A percentile compares a stretch with the other conserved stretches of the same genome.
Conservation (phyloP, 2,113 vertebrate species). For the Struthidea cinerea region DNA sequence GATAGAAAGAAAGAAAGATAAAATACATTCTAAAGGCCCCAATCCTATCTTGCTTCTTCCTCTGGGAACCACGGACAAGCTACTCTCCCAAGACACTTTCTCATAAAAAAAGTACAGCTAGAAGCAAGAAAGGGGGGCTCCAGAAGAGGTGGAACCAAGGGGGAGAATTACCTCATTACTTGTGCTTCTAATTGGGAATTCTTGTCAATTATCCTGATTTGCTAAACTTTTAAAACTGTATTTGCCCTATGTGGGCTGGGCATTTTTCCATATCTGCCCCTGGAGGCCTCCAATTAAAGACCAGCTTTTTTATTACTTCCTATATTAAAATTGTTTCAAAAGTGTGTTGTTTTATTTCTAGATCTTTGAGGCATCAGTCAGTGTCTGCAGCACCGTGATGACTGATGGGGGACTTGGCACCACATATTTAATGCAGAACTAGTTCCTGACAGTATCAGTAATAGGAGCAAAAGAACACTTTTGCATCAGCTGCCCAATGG, state of each 20-base stretch:
- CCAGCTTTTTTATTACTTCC: not conserved
- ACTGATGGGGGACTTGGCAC: not conserved
- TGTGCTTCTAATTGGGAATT: not conserved
- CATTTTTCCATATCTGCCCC: not conserved
- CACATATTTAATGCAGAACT: not conserved
- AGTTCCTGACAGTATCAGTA: not conserved
- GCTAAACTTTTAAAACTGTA: not conserved
- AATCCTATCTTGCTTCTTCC: not conserved
- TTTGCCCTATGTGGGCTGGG: accelerated
- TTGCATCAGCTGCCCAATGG: not conserved
- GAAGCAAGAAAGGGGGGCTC: not conserved
- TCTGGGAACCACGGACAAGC: not conserved
- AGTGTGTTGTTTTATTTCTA: not conserved
- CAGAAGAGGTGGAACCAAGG: not conserved
- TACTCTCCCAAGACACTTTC: not conserved
- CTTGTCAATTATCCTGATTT: not conserved
- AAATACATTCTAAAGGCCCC: not conserved
- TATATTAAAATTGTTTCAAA: not conserved
- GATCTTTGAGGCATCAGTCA: not conserved
- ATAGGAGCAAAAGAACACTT: not conserved
- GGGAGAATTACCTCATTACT: not conserved
- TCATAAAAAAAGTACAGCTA: not conserved
- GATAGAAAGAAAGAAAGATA: not conserved
- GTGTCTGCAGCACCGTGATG: not conserved
- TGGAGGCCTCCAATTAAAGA: not conserved